Percentiles rank a stretch among this genome's conserved stretches.
These are phyloP conservation scores for Scaptomyza pallida DNA, from an alignment of 1,140 invertebrate species.

Conservation along the genomic window DNA sequence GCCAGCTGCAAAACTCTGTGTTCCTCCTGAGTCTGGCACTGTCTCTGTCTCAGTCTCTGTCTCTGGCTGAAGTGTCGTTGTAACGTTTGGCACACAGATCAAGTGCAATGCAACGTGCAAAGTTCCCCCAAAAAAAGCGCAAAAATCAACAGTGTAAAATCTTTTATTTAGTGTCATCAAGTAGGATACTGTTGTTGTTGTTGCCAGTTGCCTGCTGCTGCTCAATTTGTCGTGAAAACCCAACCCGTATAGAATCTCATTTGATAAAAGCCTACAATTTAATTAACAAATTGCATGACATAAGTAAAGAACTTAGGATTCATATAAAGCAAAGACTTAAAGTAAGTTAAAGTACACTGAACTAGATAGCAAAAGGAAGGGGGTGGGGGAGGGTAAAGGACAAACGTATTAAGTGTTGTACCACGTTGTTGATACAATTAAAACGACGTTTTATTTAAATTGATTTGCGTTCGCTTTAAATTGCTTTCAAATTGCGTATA, in stretches of 20 bases:
- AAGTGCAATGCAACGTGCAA: conserved; percentile 82
- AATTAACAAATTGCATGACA: conserved; percentile 73
- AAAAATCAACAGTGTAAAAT: conserved; percentile 82
- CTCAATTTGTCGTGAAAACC: conserved; percentile 42
- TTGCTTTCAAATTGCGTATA: conserved; percentile 63
- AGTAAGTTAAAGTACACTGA: background rate
- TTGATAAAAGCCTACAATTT: conserved; percentile 74
- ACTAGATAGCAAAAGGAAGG: too few species aligned
- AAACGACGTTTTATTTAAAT: conserved; percentile 62
- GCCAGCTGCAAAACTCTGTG: conserved; percentile 18
- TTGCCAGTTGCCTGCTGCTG: conserved; percentile 23
- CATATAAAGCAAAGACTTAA: background rate
- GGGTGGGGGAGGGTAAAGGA: too few species aligned
- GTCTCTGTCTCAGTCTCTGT: conserved; percentile 34
- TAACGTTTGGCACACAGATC: conserved; percentile 82
- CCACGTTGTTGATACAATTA: conserved; percentile 45
- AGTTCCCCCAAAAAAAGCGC: conserved; percentile 77
- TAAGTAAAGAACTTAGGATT: conserved; percentile 23
- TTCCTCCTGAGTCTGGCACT: conserved; percentile 9
- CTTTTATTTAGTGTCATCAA: conserved; percentile 83
- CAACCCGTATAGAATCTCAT: conserved; percentile 43
- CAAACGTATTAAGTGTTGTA: conserved; percentile 2
- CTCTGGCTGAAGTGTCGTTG: conserved; percentile 71
- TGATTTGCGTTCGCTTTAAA: conserved; percentile 70
- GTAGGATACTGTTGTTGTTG: conserved; percentile 31